Evolutionary conservation across 64 coral and sea anemone species (phyloP).

Genomic region (Cladopsammia gracilis): DNA sequence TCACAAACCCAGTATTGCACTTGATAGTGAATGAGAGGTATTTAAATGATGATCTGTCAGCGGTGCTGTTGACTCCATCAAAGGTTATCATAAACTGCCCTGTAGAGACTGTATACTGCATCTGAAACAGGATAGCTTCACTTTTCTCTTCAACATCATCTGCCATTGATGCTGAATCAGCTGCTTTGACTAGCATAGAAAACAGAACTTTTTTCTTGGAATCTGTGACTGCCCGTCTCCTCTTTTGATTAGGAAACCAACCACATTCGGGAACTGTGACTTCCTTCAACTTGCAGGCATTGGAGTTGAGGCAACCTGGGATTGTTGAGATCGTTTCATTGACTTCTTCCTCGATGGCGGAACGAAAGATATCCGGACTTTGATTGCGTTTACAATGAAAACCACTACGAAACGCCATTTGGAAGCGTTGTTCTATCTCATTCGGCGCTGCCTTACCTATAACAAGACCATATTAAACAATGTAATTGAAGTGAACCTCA

Average conservation of each 20-base stretch:
- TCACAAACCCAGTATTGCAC: slow-evolving; percentile 15
- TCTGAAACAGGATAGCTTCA: slow-evolving; percentile 49
- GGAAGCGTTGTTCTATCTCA: too few species aligned
- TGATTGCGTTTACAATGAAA: too few species aligned
- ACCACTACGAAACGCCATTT: too few species aligned
- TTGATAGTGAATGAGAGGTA: background rate
- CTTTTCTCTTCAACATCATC: slow-evolving; percentile 20
- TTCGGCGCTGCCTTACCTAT: too few species aligned
- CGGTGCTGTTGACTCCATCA: slow-evolving; percentile 14
- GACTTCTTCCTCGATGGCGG: background rate
- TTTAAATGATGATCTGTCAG: slow-evolving; percentile 24
- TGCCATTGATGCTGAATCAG: background rate
- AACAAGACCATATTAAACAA: too few species aligned
- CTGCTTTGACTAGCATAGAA: background rate
- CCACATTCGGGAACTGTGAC: background rate
- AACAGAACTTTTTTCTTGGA: background rate
- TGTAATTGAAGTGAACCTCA: too few species aligned
- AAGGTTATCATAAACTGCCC: slow-evolving; percentile 7
- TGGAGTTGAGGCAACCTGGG: background rate
- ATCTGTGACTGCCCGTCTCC: background rate
- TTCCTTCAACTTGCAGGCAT: background rate
- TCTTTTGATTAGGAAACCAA: background rate
- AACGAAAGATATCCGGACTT: too few species aligned
- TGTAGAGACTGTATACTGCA: slow-evolving; percentile 33
- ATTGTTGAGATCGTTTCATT: background rate